A percentile compares a stretch with the other conserved stretches of the same genome.
Conservation (phyloP, 1,140 invertebrate genomes). For the Microplitis mediator region DNA sequence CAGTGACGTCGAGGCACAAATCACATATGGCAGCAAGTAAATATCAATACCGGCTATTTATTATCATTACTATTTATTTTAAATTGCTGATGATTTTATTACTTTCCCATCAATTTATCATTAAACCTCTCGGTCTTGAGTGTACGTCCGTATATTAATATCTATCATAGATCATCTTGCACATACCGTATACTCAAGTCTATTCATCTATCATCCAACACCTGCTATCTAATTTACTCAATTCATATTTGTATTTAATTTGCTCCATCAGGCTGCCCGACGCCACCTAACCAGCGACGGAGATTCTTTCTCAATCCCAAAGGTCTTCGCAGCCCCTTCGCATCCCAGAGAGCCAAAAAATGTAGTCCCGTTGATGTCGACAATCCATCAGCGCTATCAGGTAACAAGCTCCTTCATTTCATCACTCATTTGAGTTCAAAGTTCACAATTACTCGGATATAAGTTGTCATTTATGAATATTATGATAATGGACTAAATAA, state of each 20-base stretch:
- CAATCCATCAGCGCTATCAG: slow-evolving; percentile 68
- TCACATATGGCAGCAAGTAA: slow-evolving; percentile 63
- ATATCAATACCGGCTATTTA: slow-evolving; percentile 31
- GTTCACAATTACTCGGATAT: too few relatives aligned
- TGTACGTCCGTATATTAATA: not conserved
- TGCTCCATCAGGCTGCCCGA: slow-evolving; percentile 69
- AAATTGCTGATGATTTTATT: not conserved
- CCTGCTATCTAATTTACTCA: slow-evolving; percentile 14
- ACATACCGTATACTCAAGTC: not conserved
- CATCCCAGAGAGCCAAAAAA: slow-evolving; percentile 56
- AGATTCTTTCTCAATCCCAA: slow-evolving; percentile 82
- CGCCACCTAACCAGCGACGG: slow-evolving; percentile 77
- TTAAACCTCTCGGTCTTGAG: not conserved
- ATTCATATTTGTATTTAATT: slow-evolving; percentile 22
- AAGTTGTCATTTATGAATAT: not conserved
- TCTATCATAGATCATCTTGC: too few relatives aligned
- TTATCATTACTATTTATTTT: slow-evolving; percentile 25
- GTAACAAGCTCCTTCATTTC: slow-evolving; percentile 55
- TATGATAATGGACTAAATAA: slow-evolving; percentile 23
- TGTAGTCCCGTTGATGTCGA: slow-evolving; percentile 53
- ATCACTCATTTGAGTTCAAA: not conserved
- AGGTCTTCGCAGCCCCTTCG: slow-evolving; percentile 74
- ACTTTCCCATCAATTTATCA: slow-evolving; percentile 21
- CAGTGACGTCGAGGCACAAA: slow-evolving; percentile 45
- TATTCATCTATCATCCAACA: not conserved